Evolutionary conservation across 2,113 vertebrate species (phyloP).

Genomic region (Scalopus aquaticus): DNA sequence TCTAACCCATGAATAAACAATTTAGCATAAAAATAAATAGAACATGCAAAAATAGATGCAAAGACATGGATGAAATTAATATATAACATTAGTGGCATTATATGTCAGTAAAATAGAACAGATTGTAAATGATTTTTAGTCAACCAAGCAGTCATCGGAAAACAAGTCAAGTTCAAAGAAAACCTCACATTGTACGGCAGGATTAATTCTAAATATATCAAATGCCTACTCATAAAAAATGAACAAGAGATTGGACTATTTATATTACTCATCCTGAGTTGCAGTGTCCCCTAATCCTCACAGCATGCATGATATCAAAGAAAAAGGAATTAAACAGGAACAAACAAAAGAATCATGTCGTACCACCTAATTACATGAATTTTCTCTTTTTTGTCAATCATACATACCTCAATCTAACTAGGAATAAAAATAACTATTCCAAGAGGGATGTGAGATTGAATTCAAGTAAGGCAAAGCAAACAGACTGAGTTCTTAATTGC

Average conservation of each 20-base stretch:
- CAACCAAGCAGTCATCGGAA: not conserved
- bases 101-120: not conserved
- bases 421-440: not conserved
- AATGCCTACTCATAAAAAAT: not conserved
- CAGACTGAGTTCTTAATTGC: too few species aligned
- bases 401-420: not conserved
- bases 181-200: not conserved
- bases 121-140: not conserved
- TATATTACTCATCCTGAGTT: not conserved
- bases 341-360: not conserved
- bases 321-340: not conserved
- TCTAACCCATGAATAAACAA: not conserved
- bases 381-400: not conserved
- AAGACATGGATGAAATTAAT: not conserved
- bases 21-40: not conserved
- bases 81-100: not conserved
- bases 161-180: not conserved
- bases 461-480: not conserved
- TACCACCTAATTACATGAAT: not conserved
- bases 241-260: not conserved
- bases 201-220: not conserved
- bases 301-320: not conserved
- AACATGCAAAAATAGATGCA: not conserved
- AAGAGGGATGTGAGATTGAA: not conserved
- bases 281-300: not conserved